Evolutionary conservation across 1,140 invertebrate species (phyloP).

Genomic region (Drosophila tani): DNA sequence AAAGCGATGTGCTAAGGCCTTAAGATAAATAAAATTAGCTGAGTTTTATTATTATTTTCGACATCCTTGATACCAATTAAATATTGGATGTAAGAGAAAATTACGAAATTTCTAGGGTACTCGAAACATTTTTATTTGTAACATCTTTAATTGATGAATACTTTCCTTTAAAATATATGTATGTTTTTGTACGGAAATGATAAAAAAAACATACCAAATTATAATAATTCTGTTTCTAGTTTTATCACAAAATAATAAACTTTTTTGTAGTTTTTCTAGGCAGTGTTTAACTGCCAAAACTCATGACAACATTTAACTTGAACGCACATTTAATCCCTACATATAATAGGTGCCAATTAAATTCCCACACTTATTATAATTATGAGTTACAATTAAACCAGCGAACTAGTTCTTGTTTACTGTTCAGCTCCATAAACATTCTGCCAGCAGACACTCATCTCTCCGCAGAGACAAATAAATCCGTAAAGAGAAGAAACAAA

Average conservation of each 20-base stretch:
- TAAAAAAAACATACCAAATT: background rate
- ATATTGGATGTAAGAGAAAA: too few species aligned
- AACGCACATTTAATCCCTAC: background rate
- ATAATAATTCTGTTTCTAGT: background rate
- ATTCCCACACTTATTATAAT: slow-evolving; percentile 2
- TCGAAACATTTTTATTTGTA: too few species aligned
- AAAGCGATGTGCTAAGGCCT: background rate
- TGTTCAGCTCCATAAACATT: slow-evolving; percentile 2
- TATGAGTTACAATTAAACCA: background rate
- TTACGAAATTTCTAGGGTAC: too few species aligned
- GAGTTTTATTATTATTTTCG: too few species aligned
- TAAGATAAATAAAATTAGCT: background rate
- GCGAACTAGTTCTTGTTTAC: slow-evolving; percentile 2
- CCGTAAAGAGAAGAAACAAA: background rate
- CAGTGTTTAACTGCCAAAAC: background rate
- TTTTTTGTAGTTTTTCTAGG: background rate
- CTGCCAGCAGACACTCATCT: background rate
- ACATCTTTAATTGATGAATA: too few species aligned
- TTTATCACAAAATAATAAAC: background rate
- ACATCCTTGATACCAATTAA: background rate
- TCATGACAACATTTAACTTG: background rate
- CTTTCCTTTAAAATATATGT: background rate
- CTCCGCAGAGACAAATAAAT: slow-evolving; percentile 4
- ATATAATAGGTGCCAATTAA: background rate
- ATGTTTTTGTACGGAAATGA: background rate